A percentile compares a stretch with the other conserved stretches of the same genome.
Conservation (phyloP, 2,888 invertebrate genomes). For the Alviniconcha strummeri region DNA sequence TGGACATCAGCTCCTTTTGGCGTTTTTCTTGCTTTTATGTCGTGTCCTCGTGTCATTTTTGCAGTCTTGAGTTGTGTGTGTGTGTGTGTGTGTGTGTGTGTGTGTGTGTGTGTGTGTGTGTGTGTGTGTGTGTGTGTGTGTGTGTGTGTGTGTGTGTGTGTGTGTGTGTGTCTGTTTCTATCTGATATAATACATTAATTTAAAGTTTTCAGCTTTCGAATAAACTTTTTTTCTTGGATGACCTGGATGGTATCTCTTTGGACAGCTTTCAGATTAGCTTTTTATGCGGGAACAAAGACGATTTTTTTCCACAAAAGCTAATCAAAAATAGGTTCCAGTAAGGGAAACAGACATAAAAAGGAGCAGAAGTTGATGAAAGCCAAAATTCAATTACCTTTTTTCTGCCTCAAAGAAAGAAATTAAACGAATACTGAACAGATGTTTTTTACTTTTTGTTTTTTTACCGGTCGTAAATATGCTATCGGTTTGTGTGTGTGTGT, state of each 20-base stretch:
- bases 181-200: background rate
- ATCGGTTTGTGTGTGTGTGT: conserved; percentile 1
- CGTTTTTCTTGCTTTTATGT: background rate
- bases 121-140: background rate
- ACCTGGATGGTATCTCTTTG: background rate
- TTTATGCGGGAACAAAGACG: background rate
- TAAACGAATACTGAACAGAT: background rate
- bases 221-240: conserved; percentile 5
- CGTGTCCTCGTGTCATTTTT: background rate
- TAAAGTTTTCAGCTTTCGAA: background rate
- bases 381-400: too few relatives aligned
- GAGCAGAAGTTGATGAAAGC: background rate
- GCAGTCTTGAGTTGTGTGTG: background rate
- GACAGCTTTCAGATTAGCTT: background rate
- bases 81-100: background rate
- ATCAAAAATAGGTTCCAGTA: background rate
- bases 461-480: background rate
- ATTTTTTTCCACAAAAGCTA: background rate
- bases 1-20: background rate
- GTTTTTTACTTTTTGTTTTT: too few relatives aligned
- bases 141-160: background rate
- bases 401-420: background rate
- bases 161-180: background rate
- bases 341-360: background rate
- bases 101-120: conserved; percentile 1